Conservation (phyloP, 2,113 vertebrate genomes). For the Dipodomys spectabilis region DNA sequence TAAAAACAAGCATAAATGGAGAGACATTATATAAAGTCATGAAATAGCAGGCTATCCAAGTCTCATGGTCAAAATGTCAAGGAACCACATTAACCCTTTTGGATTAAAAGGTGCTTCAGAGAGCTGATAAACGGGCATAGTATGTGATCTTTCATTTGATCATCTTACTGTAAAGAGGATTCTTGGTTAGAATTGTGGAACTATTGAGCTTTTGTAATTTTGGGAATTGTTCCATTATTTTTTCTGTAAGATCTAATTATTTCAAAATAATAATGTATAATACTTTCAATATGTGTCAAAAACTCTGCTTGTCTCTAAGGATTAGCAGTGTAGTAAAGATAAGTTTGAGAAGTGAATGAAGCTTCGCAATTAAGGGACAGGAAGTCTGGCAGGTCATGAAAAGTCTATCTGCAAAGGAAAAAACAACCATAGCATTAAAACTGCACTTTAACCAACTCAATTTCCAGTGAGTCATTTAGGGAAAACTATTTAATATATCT, state of each 20-base stretch:
- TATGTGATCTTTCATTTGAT: neutral
- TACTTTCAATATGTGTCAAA: neutral
- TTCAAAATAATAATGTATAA: neutral
- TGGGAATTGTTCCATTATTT: neutral
- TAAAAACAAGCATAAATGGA: neutral
- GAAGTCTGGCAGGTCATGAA: neutral
- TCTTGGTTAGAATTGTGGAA: neutral
- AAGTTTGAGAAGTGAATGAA: neutral
- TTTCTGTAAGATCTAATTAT: neutral
- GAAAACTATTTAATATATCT: neutral
- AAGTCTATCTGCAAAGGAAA: neutral
- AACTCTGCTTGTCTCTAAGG: neutral
- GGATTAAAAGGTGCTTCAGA: neutral
- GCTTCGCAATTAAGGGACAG: neutral
- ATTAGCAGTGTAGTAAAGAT: neutral
- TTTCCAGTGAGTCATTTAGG: too few relatives aligned
- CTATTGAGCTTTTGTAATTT: neutral
- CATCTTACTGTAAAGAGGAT: neutral
- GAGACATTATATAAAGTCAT: neutral
- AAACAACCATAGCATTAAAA: constrained; percentile 19
- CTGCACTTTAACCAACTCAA: neutral
- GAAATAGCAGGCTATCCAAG: neutral
- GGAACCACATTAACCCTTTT: neutral
- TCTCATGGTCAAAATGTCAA: neutral
- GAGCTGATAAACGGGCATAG: neutral